Conservation (phyloP, 1,140 invertebrate species). For the Cydia strobilella region DNA sequence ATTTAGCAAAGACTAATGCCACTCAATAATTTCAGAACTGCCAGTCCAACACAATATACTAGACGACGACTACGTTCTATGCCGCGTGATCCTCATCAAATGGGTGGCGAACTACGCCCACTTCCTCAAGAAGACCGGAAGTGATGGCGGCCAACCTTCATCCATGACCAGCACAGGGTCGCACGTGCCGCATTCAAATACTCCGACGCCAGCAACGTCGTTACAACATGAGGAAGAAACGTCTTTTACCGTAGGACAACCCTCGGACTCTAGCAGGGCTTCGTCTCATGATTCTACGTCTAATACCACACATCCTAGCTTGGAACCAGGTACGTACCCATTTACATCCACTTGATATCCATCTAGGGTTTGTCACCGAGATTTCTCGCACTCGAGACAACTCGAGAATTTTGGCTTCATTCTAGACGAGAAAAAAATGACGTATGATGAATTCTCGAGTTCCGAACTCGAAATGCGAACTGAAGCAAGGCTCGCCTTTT, state of each 20-base stretch:
- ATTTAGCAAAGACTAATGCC: neutral
- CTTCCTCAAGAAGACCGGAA: conserved; percentile 82
- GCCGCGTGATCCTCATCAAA: conserved; percentile 92
- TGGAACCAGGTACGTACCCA: conserved; percentile 56
- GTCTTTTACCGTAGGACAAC: conserved; percentile 76
- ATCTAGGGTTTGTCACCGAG: too few relatives aligned
- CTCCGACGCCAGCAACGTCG: conserved; percentile 62
- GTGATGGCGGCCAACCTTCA: conserved; percentile 76
- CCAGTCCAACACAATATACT: conserved; percentile 80
- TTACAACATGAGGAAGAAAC: conserved; percentile 76
- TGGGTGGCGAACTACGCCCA: conserved; percentile 94
- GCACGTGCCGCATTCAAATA: conserved; percentile 60
- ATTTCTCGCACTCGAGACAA: too few relatives aligned
- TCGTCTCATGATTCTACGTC: conserved; percentile 70
- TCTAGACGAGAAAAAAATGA: too few relatives aligned
- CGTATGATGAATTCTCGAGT: too few relatives aligned
- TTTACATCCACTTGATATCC: too few relatives aligned
- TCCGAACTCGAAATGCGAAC: too few relatives aligned
- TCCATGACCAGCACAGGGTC: conserved; percentile 75
- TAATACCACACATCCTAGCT: conserved; percentile 73
- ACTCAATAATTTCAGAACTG: conserved; percentile 73
- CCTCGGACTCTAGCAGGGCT: conserved; percentile 69
- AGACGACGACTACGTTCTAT: conserved; percentile 86
- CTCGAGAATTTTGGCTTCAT: too few relatives aligned
- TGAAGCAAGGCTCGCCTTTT: too few relatives aligned